phyloP scores from a whole-genome alignment of 2,113 vertebrate genomes.

The Phyllostomus hastatus region DNA sequence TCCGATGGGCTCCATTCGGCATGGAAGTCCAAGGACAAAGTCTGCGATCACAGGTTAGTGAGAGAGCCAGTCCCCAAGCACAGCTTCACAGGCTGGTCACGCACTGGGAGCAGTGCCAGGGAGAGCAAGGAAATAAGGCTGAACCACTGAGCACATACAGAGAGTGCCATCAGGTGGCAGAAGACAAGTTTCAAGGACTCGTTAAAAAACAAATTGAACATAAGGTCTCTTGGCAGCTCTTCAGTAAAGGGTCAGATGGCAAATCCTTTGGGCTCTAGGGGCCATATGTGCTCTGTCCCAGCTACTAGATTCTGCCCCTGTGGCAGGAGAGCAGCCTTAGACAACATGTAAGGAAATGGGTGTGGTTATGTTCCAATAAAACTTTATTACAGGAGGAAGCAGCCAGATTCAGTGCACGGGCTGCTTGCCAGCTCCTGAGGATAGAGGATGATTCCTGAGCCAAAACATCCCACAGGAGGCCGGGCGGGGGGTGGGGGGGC shows the following conservation, averaged over 20 bases:
- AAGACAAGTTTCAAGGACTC: neutral
- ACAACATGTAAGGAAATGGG: neutral
- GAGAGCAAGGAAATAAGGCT: neutral
- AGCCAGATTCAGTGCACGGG: neutral
- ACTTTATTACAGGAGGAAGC: neutral
- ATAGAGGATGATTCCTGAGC: neutral
- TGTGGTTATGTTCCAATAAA: neutral
- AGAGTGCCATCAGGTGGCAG: neutral
- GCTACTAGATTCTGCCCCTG: neutral
- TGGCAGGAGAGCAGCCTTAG: neutral
- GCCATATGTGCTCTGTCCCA: neutral
- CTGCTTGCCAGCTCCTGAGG: neutral
- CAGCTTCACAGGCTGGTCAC: neutral
- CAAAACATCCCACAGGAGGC: neutral
- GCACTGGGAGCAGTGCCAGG: rapidly evolving
- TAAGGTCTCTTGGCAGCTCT: neutral
- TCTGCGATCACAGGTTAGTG: neutral
- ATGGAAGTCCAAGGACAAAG: neutral
- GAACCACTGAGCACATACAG: neutral
- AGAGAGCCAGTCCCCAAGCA: neutral
- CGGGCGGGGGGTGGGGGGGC: neutral
- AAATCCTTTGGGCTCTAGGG: neutral
- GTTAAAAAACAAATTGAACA: neutral
- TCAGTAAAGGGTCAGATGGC: neutral
- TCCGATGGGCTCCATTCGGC: too few relatives aligned